Conservation (phyloP, 2,797 vertebrate genomes). For the Eulemur albifrons region DNA sequence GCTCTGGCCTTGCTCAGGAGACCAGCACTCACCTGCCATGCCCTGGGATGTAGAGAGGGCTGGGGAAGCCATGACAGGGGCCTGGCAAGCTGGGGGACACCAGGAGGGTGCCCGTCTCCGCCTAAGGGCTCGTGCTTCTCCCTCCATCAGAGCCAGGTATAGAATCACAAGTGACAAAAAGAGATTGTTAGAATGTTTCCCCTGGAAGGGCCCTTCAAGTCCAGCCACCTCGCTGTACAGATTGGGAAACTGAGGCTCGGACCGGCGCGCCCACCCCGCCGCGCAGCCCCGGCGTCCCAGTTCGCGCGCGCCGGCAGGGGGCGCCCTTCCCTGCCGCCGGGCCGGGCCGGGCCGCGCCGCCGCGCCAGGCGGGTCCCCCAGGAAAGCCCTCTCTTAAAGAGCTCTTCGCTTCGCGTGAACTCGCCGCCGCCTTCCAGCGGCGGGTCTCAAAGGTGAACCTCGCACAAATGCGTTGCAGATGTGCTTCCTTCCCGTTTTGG, state of each 20-base stretch:
- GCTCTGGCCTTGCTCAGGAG: background rate
- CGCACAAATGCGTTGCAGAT: constrained; percentile 72
- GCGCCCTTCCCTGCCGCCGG: constrained; percentile 41
- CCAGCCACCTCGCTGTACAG: background rate
- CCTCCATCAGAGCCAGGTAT: background rate
- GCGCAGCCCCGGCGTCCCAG: background rate
- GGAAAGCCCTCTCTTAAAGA: constrained; percentile 61
- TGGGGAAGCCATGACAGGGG: background rate
- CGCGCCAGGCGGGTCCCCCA: background rate
- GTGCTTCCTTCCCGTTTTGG: constrained; percentile 47
- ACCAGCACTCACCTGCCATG: background rate
- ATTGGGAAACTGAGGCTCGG: background rate
- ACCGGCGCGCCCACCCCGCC: background rate
- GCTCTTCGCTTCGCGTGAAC: constrained; percentile 65
- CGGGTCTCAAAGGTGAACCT: constrained; percentile 71
- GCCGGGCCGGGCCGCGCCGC: background rate
- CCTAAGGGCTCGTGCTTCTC: background rate
- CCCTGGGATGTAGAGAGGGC: background rate
- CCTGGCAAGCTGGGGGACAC: background rate
- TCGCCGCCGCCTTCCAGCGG: constrained; percentile 58
- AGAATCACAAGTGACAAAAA: background rate
- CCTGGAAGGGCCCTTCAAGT: background rate
- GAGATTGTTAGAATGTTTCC: background rate
- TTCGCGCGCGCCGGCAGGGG: constrained; percentile 57
- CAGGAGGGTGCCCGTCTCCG: background rate